A percentile compares a stretch with the other conserved stretches of the same genome.
Evolutionary conservation across 1,140 invertebrate species (phyloP).

Genomic region (Sycophaga agraensis): DNA sequence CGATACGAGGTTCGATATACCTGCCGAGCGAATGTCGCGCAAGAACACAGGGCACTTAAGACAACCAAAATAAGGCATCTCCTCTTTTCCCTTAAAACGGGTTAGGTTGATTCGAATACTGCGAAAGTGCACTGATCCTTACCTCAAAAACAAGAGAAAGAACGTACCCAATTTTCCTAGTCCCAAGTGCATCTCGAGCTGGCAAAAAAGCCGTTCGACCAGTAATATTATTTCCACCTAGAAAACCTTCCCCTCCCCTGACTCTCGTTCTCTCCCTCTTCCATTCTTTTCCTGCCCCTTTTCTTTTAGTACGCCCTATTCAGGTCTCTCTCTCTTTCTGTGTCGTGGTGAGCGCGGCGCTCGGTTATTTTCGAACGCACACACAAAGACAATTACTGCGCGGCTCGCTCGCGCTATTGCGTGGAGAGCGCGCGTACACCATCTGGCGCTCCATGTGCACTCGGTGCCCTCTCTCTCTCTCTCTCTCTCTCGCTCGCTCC

Average conservation of each 20-base stretch:
- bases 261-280: neutral
- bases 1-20: no score
- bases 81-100: no score
- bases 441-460: conserved; percentile 25
- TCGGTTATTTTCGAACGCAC: conserved; percentile 25
- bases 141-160: no score
- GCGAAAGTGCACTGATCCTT: no score
- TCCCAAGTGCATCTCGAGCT: neutral
- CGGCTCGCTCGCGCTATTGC: conserved; percentile 10
- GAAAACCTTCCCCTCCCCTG: conserved; percentile 4
- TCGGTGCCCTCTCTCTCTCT: neutral
- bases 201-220: conserved; percentile 3
- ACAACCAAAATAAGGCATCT: no score
- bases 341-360: neutral
- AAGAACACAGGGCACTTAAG: no score
- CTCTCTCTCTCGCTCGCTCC: conserved; percentile 3
- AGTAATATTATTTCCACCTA: conserved; percentile 26
- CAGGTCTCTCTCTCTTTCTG: neutral
- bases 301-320: conserved; percentile 9
- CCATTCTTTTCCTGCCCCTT: neutral
- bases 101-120: no score
- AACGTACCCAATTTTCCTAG: neutral
- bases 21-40: no score
- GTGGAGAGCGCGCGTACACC: conserved; percentile 24
- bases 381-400: conserved; percentile 28